Conservation (phyloP, 2,888 invertebrate species). For the Isoperla grammatica region DNA sequence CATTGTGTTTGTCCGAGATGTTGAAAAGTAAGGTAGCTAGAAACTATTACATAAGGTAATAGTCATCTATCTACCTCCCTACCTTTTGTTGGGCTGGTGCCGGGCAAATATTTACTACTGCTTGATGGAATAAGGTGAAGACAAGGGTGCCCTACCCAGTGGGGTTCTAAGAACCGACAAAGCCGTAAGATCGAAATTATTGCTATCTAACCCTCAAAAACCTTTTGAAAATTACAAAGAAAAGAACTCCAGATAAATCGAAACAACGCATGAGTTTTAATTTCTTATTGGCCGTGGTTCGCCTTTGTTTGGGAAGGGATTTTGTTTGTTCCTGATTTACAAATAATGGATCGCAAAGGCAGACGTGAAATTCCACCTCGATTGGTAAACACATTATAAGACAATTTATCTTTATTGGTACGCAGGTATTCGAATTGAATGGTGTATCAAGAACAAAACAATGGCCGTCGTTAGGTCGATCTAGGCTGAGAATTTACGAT, state of each 20-base stretch:
- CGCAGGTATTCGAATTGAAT: no score
- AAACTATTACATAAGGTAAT: slow-evolving; percentile 15
- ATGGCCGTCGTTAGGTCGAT: no score
- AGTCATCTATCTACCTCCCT: slow-evolving; percentile 10
- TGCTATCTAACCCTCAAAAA: slow-evolving; percentile 22
- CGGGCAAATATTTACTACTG: slow-evolving; percentile 24
- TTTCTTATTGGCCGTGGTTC: slow-evolving; percentile 3
- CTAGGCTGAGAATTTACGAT: no score
- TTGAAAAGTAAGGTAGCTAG: slow-evolving; percentile 4
- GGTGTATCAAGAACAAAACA: no score
- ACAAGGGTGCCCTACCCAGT: slow-evolving; percentile 2
- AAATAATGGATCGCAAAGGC: no score
- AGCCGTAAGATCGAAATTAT: slow-evolving; percentile 21
- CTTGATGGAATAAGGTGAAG: not conserved
- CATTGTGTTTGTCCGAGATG: slow-evolving; percentile 10
- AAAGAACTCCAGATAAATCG: not conserved
- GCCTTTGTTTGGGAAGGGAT: slow-evolving; percentile 1
- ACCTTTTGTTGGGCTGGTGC: slow-evolving; percentile 2
- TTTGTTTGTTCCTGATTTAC: no score
- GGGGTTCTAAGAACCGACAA: slow-evolving; percentile 19
- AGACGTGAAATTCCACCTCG: no score
- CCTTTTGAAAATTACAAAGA: slow-evolving; percentile 16
- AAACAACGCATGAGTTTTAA: slow-evolving; percentile 2
- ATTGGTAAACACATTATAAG: no score
- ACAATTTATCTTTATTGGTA: no score